phyloP scores from a whole-genome alignment of 1,140 invertebrate genomes.

The Lithobius niger region DNA sequence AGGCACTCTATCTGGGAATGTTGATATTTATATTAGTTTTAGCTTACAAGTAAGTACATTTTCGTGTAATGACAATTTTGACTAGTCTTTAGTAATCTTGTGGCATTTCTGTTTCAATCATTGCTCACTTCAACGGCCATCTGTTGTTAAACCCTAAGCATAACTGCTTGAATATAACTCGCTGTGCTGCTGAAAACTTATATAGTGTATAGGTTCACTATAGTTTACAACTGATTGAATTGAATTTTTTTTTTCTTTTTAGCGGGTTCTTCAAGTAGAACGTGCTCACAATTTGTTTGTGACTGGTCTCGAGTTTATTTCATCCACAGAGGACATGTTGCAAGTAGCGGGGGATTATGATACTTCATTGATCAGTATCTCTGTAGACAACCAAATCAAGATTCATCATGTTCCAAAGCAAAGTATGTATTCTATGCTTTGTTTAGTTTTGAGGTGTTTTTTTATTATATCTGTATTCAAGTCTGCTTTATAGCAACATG shows the following conservation, averaged over 20 bases:
- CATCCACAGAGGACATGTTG: conserved; percentile 41
- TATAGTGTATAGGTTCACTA: background rate
- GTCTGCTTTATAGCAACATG: too few species aligned
- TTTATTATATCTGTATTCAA: too few species aligned
- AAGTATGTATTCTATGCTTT: conserved; percentile 60
- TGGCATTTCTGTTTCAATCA: background rate
- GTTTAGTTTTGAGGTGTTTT: too few species aligned
- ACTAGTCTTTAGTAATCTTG: background rate
- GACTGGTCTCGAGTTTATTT: conserved; percentile 79
- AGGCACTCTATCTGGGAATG: conserved; percentile 82
- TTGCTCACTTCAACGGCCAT: background rate
- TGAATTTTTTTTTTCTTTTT: conserved; percentile 16
- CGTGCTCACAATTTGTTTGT: conserved; percentile 87
- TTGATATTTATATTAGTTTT: conserved; percentile 80
- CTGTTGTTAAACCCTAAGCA: background rate
- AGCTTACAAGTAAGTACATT: conserved; percentile 68
- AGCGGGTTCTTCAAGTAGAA: conserved; percentile 64
- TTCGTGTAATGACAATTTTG: conserved; percentile 12
- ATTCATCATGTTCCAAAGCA: conserved; percentile 72
- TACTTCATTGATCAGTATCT: conserved; percentile 80
- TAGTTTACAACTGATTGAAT: background rate
- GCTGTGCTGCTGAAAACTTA: background rate
- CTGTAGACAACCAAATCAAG: conserved; percentile 83
- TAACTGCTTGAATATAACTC: too few species aligned
- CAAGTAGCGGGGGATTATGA: conserved; percentile 48